Conservation (phyloP, 1,140 invertebrate genomes). For the Drosophila saltans region DNA sequence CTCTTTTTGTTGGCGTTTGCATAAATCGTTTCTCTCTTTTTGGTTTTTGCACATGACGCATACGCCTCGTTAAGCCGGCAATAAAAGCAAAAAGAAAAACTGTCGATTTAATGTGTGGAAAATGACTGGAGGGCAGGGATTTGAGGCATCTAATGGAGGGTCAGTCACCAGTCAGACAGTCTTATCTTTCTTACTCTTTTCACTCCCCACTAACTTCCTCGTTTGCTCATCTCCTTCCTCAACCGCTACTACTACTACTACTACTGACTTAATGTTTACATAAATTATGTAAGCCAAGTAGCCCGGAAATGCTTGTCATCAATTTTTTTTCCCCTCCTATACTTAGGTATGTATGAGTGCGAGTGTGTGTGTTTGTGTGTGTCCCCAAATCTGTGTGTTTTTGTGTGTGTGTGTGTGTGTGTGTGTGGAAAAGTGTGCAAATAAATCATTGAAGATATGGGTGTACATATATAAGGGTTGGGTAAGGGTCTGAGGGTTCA, state of each 20-base stretch:
- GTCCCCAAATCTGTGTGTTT: slow-evolving; percentile 17
- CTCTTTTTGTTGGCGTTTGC: slow-evolving; percentile 12
- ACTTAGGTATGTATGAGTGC: not conserved
- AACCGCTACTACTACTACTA: not conserved
- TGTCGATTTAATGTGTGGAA: slow-evolving; percentile 59
- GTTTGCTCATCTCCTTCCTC: not conserved
- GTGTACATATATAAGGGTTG: slow-evolving; percentile 19
- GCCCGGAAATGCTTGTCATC: slow-evolving; percentile 79
- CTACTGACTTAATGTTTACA: slow-evolving; percentile 68
- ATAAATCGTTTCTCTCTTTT: slow-evolving; percentile 6
- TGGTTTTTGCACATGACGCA: slow-evolving; percentile 56
- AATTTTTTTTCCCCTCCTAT: slow-evolving; percentile 49
- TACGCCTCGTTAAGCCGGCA: slow-evolving; percentile 65
- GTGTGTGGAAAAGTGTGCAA: slow-evolving; percentile 34
- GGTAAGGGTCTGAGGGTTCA: not conserved
- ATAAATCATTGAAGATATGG: slow-evolving; percentile 63
- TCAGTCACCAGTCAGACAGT: slow-evolving; percentile 48
- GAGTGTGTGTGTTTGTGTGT: slow-evolving; percentile 18
- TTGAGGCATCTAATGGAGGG: slow-evolving; percentile 43
- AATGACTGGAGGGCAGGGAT: slow-evolving; percentile 42
- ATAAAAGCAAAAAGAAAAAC: slow-evolving; percentile 57
- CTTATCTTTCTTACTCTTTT: slow-evolving; percentile 43
- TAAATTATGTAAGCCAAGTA: slow-evolving; percentile 74
- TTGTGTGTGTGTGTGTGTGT: not conserved
- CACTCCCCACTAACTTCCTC: slow-evolving; percentile 13